Percentiles rank a stretch among this genome's conserved stretches.
Evolutionary conservation across 2,888 invertebrate genomes (phyloP).

Genomic region (Lasioglossum calceatum): DNA sequence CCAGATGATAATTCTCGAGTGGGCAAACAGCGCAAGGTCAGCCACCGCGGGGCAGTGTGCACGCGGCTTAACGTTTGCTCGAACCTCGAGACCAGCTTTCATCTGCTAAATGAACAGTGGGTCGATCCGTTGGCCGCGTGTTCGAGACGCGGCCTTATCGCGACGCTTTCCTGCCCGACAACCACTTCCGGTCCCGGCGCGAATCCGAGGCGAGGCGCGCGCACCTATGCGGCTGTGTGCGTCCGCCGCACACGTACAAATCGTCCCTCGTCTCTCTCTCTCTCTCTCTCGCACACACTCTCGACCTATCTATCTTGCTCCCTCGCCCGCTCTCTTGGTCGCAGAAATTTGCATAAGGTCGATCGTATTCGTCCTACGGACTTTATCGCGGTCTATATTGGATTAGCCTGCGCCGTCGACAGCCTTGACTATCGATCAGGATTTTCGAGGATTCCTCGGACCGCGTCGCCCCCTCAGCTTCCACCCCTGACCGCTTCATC

Average conservation of each 20-base stretch:
- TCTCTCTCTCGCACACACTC: background rate
- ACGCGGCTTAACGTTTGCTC: background rate
- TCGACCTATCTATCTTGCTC: background rate
- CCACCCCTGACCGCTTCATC: slow-evolving; percentile 29
- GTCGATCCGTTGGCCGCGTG: slow-evolving; percentile 23
- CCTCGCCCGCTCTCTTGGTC: background rate
- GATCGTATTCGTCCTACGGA: slow-evolving; percentile 52
- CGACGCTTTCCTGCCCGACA: slow-evolving; percentile 62
- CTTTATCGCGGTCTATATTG: slow-evolving; percentile 35
- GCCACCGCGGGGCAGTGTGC: background rate
- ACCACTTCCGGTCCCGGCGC: slow-evolving; percentile 63
- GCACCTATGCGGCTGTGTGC: background rate
- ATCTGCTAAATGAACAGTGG: slow-evolving; percentile 16
- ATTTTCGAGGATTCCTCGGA: slow-evolving; percentile 35
- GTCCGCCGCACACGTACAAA: slow-evolving; percentile 12
- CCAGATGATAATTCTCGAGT: background rate
- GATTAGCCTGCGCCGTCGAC: slow-evolving; percentile 29
- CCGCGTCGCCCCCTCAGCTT: background rate
- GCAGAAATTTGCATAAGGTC: slow-evolving; percentile 54
- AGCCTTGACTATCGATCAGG: slow-evolving; percentile 46
- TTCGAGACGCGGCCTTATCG: slow-evolving; percentile 63
- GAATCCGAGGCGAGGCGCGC: slow-evolving; percentile 6
- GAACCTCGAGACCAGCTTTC: background rate
- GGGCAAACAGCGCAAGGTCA: background rate
- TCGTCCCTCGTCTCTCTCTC: background rate